Evolutionary conservation across 2,797 vertebrate genomes (phyloP), one percentile per base, ranked within the genome.

Genomic region (Lutra lutra): DNA sequence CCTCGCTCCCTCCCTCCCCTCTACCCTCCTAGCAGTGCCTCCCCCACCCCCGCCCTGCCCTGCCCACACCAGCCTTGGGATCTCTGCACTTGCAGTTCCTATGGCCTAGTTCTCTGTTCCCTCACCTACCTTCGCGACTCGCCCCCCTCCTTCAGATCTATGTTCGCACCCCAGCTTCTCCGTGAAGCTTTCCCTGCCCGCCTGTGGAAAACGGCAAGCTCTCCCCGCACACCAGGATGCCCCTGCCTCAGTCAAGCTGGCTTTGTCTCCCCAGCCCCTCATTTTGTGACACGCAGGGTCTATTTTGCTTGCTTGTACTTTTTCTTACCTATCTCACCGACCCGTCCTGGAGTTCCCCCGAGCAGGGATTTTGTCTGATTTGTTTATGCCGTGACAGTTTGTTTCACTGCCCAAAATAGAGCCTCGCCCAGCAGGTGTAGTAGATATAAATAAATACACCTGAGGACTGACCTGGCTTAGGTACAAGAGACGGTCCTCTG

Each of bases 71-170:
- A 27, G 23, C 68, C 79, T 13, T 15, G 40, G 78, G 43, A 23
- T 25, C 88, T 62, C 38, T 5, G 20, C 3, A 1, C 23, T 20
- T 43, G 43, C 48, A 2, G 8, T 29, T 62, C 51, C 83, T n/a
- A 79, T 32, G 82, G 40, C 85, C 73, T 78, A 15, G 35, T 54
- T 89, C 43, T n/a, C 86, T 64, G 90, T 38, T 58, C 92, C 54
- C 83, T 79, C 54, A 13, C 27, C 15, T 29, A 1, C 10, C 58
- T 62, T 18, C n/a, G 3, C 2, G 14, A 2, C 92, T 58, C 46
- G 18, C 89, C 90, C 85, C 43, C 72, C 86, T 79, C 85, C 86
- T 75, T 43, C 35, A 9, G 58, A 4, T 46, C 83, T 73, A 12
- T 14, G 56, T 23, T 66, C 46, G 7, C 5, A 32, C 3, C 14